Evolutionary conservation across 2,888 invertebrate genomes (phyloP), one percentile per base, ranked within the genome.

Genomic region (Aphidius colemani): DNA sequence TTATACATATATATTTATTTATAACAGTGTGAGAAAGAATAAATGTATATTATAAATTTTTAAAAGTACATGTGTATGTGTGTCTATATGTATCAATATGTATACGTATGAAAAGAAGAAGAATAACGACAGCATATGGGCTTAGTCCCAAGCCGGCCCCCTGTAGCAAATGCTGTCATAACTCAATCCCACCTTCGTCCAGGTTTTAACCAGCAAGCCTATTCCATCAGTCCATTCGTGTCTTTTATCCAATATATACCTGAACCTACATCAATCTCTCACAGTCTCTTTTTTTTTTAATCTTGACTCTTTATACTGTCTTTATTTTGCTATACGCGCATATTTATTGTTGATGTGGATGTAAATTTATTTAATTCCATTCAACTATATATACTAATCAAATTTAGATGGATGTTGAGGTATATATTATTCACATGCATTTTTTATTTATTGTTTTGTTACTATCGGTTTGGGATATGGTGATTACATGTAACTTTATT

Each of bases 151-250:
- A 71, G 74, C 77, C 79, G 80, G 81, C 81, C 81, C 79, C 81
- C 81, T 75, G 78, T 80, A 79, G 81, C 80, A 80, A 78, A 77
- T 80, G 79, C 79, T 82, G 82, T 82, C 82, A 82, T 82, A 82
- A 82, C 81, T 82, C 82, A 82, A 82, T 82, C 82, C 82, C 81
- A 81, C 80, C 80, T 80, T 76, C 78, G 74, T 78, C 74, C 74
- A 71, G 74, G 74, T 68, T 70, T 73, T 67, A 59, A 30, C 30
- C 30, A 30, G 5, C 30, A 30, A 30, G 5, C 30, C 65, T 64
- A 58, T 59, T 56, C 55, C 61, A 50, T 44, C 45, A 39, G 62
- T 63, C 58, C 58, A 63, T 63, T 63, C 50, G 60, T 67, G 65
- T 70, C 66, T 64, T 59, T 63, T 64, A 30, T 30, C 30, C 30